Evolutionary conservation across 2,797 vertebrate genomes (phyloP), one percentile per base, ranked within the genome.

Genomic region (Lophura swinhoii): DNA sequence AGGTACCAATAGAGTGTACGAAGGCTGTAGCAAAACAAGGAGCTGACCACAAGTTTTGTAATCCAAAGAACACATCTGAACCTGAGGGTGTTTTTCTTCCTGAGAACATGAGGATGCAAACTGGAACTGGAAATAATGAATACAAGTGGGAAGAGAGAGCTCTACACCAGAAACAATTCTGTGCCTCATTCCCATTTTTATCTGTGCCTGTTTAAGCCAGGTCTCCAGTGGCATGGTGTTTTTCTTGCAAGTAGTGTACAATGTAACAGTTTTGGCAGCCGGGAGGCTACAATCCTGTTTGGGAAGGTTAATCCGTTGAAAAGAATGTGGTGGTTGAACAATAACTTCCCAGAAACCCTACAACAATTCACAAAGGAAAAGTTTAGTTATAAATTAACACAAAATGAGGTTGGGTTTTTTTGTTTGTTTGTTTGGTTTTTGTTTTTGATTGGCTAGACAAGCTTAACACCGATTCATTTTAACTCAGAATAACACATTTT

Each of bases 361-460:
- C 46, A 73, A 41, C 60, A 67, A 49, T 88, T 92, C 67, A 70
- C 56, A 18, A 31, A 76, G 60, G 67, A 60, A 53, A 92, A 88
- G 13, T 69, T 86, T 64, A 64, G 83, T 91, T 94, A 76, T 20
- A 92, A 67, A 90, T 96, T 92, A 95, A 95, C 58, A 22, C 43
- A 48, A 76, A 70, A 70, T 26, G 12, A 92, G 24, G 48, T 49
- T 22, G 11, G 11, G 15, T 28, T 28, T 28, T 51, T 28, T 49
- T 24, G 12, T 49, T 24, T 37, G 37, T 8, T 29, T 29, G 44
- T 33, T 53, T 51, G 24, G 29, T 29, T 1, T 29, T 53, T 1
- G 3, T 3, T 90, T 91, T 90, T 91, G 41, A 53, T 53, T 82
- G 46, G 43, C 67, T 76, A 84, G 87, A 48, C 70, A 88, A 91